Conservation (phyloP, 2,797 vertebrate genomes). For the Gambusia yucatana region DNA sequence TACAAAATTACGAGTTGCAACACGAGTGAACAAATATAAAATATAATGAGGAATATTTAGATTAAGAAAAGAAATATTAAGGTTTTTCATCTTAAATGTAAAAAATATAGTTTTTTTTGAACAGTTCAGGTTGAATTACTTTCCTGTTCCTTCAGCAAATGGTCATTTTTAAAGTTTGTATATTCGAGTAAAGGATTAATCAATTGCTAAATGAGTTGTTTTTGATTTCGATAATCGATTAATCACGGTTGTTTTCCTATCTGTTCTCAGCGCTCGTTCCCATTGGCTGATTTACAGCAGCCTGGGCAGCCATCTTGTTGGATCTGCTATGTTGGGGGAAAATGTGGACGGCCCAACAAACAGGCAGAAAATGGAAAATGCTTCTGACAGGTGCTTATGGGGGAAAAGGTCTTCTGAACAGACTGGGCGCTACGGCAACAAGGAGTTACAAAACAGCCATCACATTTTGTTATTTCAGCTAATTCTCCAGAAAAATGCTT, state of each 20-base stretch:
- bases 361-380: conserved; percentile 51
- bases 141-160: too few relatives aligned
- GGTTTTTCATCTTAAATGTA: too few relatives aligned
- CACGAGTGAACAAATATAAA: not conserved
- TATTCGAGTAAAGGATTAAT: too few relatives aligned
- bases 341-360: conserved; percentile 48
- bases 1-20: not conserved
- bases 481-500: conserved; percentile 37
- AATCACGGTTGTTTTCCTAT: not conserved
- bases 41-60: not conserved
- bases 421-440: conserved; percentile 28
- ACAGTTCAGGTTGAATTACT: too few relatives aligned
- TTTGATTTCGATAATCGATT: too few relatives aligned
- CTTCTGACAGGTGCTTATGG: conserved; percentile 58
- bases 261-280: conserved; percentile 5
- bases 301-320: conserved; percentile 52
- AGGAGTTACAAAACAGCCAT: conserved; percentile 30
- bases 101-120: too few relatives aligned
- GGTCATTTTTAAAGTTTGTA: too few relatives aligned
- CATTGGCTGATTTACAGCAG: conserved; percentile 32
- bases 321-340: conserved; percentile 57
- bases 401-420: conserved; percentile 33
- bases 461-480: conserved; percentile 25
- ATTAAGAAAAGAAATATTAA: not conserved
- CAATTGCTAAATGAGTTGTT: too few relatives aligned